These are phyloP conservation scores for Dromius quadrimaculatus DNA, from an alignment of 2,888 invertebrate species.

Conservation along the genomic window DNA sequence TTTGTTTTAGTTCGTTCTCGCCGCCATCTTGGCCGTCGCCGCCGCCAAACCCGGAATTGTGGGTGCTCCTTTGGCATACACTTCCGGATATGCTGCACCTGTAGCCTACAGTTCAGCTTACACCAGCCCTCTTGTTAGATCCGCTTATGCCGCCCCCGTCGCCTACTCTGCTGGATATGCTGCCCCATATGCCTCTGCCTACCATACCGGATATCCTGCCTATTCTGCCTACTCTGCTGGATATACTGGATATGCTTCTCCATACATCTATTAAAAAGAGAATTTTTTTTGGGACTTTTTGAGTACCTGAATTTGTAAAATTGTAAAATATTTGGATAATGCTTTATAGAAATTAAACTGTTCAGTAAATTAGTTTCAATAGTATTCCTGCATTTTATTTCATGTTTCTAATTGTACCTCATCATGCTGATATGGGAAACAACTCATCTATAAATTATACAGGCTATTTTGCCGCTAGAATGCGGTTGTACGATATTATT, in stretches of 20 bases:
- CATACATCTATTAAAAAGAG: constrained; percentile 11
- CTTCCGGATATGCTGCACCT: constrained; percentile 55
- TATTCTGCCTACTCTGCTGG: constrained; percentile 56
- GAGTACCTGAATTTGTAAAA: no score
- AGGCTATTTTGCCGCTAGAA: no score
- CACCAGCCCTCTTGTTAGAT: constrained; percentile 1
- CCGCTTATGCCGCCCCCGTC: constrained; percentile 1
- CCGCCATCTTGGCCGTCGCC: constrained; percentile 67
- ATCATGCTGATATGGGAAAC: no score
- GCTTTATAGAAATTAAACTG: background rate
- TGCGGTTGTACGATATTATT: no score
- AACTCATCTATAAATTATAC: no score
- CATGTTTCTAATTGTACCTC: background rate
- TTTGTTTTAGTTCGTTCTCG: constrained; percentile 65
- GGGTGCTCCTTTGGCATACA: constrained; percentile 61
- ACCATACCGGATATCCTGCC: constrained; percentile 59
- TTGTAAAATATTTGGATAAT: constrained; percentile 15
- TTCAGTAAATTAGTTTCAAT: constrained; percentile 6
- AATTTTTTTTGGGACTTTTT: background rate
- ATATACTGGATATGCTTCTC: constrained; percentile 28
- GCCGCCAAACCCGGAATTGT: constrained; percentile 66
- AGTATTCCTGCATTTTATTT: background rate
- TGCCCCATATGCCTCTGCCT: constrained; percentile 1
- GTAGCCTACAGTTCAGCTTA: constrained; percentile 13
- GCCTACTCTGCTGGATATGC: constrained; percentile 41